Base-by-base conservation (phyloP, 2,113 vertebrate species). In the Dunckerocampus dactyliophorus region DNA sequence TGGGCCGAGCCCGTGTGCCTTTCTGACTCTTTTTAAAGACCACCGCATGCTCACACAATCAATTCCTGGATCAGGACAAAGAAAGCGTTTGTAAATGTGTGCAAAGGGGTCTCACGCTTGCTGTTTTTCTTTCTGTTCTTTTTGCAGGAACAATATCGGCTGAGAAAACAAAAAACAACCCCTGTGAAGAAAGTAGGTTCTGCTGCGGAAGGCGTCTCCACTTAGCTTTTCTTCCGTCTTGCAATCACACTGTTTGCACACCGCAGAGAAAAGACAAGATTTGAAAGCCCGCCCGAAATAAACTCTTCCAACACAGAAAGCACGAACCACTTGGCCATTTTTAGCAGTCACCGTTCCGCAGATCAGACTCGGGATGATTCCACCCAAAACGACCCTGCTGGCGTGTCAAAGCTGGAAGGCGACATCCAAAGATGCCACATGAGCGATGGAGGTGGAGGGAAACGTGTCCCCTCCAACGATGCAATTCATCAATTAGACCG, bases 401-500 rank as follows among this genome's bases (percentile, higher is more conserved):
- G 55, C 65, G 56, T 47, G 49, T 65, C 64, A 60, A 59, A 22
- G 28, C 24, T 24, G 17, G 14, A 46, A 66, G 70, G 71, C 13
- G 58, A 37, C 53, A 48, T 8, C 57, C 49, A 28, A n/a, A 42
- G 31, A 24, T 28, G 37, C 46, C 54, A 74, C 20, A 56, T 47
- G 45, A 59, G 42, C 6, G 58, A n/a, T n/a, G 58, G 63, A 48
- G 58, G 52, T 39, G 47, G 1, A 45, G 22, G 43, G 63, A 58
- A 72, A 69, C 62, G 47, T 39, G 53, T 37, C 75, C 75, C 69
- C 71, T 78, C 80, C 63, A 86, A 85, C 69, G 37, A 49, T 52
- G 79, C 83, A 89, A 90, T 90, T 89, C 89, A 89, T 91, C 88
- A 89, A 89, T 91, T 91, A 89, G 81, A 72, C 46, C 53, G 14